Base-by-base conservation (phyloP, 2,113 vertebrate species). In the Myocastor coypus region DNA sequence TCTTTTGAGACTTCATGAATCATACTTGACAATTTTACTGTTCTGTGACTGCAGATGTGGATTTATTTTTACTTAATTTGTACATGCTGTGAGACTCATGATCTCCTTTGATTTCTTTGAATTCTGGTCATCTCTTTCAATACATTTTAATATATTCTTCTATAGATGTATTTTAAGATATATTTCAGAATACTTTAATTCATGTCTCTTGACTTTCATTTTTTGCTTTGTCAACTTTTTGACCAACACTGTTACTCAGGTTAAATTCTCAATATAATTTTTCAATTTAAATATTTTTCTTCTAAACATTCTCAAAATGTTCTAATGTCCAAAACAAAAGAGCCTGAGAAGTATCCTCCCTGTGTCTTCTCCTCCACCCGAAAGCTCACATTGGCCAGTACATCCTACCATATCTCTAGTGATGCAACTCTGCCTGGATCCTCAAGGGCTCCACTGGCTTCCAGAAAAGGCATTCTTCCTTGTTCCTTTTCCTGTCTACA, bases 11-110 rank as follows among this genome's bases (percentile, higher is more conserved):
- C 42, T 78, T 87, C 66, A 73, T 26, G 24, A 71, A 4, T 83
- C 22, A 55, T 37, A 40, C 16, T 83, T 75, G 66, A 73, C 26
- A 42, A 34, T 34, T 42, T 83, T 66, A 55, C 46, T 14, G 13
- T 26, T 73, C 3, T n/a, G 5, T 64, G 42, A 92, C 32, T 55
- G 24, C 24, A 32, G 26, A 86, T 75, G 32, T 46, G 1, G 42
- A 82, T 69, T 92, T 83, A 87, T 37, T 92, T 94, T 87, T 80
- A 90, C 59, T 52, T 77, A n/a, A 64, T 83, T 89, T 28, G 5
- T 68, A 16, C 64, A 88, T 7, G 88, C 2, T n/a, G 42, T 50
- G 64, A 88, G 78, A 94, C 83, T 80, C 40, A 86, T 63, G 10
- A 73, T 20, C 19, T 83, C 37, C 61, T 10, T 80, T 88, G n/a